Base-by-base conservation (phyloP, 1,140 invertebrate species). In the Macrobrachium nipponense region DNA sequence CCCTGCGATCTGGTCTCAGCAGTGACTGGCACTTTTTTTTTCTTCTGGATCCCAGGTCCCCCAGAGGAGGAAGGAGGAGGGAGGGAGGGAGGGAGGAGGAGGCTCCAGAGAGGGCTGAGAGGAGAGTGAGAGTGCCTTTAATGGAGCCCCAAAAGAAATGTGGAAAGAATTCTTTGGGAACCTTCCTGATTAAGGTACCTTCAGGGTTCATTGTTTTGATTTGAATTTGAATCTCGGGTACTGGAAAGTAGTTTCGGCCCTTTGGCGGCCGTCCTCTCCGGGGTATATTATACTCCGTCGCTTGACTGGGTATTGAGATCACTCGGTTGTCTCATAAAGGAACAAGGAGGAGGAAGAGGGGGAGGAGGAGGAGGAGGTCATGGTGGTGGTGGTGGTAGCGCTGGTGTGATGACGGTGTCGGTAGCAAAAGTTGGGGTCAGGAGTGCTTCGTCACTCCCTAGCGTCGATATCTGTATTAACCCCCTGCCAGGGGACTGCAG, bases 381-480 rank as follows among this genome's bases (percentile, higher is more conserved):
- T n/a, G 44, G 61, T n/a, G 44, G 73, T 70, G 58, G 68, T 18
- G 58, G 77, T 44, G 44, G 82, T 59, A 51, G 62, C 27, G 83
- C 36, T 36, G 64, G 27, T 61, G 75, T 18, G 62, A 27, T 44
- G 59, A 77, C 62, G 75, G 76, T 86, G 82, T 86, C 75, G 68
- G 83, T 86, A 86, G 83, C 76, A 80, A 61, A 77, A 80, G 64
- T 43, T 76, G 62, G 83, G 83, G 75, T 79, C 62, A 79, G 83
- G 76, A 78, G 18, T 86, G 83, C 83, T 86, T 43, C 83, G 83
- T 86, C 83, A 86, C 66, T 86, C 83, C 73, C 51, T 27, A 64
- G 64, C 77, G 83, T 86, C 83, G 83, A 86, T 86, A 86, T 86
- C 83, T 86, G 83, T 86, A 86, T 86, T 86, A 86, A 80, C 83